A percentile compares a stretch with the other conserved stretches of the same genome.
Evolutionary conservation across 37 sponge, comb jelly and placozoan species (phyloP).

Genomic region (Ianthella basta): DNA sequence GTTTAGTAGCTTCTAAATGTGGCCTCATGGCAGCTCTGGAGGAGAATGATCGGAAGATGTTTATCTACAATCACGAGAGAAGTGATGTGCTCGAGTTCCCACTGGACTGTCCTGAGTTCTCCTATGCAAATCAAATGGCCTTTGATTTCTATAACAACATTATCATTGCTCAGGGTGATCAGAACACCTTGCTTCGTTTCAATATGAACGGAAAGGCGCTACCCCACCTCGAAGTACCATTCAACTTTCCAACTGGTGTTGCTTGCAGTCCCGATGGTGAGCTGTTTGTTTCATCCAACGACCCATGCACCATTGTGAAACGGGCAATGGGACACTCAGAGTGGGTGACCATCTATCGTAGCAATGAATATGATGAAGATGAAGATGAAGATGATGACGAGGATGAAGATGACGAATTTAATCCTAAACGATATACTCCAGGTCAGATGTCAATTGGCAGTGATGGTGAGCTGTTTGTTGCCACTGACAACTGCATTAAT

Average conservation of each 20-base stretch:
- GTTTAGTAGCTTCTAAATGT: neutral
- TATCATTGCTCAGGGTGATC: neutral
- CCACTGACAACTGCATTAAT: constrained; percentile 26
- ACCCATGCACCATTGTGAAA: neutral
- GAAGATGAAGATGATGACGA: constrained; percentile 15
- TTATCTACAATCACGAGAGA: neutral
- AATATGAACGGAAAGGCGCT: constrained; percentile 17
- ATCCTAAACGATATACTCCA: neutral
- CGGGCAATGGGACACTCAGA: neutral
- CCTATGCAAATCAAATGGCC: constrained; percentile 7
- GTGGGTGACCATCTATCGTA: constrained; percentile 17
- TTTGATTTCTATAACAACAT: constrained; percentile 4
- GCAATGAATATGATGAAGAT: neutral
- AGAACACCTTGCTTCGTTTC: neutral
- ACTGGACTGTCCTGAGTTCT: neutral
- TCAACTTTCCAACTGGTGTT: neutral
- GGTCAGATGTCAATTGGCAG: constrained; percentile 8
- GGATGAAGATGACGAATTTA: constrained; percentile 4
- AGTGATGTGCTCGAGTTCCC: neutral
- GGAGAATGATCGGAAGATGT: neutral
- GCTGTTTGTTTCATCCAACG: neutral
- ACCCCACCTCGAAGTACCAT: neutral
- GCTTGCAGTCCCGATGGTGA: neutral
- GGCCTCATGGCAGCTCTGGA: constrained; percentile 8
- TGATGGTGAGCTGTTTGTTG: constrained; percentile 13